Evolutionary conservation across 2,113 vertebrate species (phyloP).

Genomic region (Phocoena phocoena): DNA sequence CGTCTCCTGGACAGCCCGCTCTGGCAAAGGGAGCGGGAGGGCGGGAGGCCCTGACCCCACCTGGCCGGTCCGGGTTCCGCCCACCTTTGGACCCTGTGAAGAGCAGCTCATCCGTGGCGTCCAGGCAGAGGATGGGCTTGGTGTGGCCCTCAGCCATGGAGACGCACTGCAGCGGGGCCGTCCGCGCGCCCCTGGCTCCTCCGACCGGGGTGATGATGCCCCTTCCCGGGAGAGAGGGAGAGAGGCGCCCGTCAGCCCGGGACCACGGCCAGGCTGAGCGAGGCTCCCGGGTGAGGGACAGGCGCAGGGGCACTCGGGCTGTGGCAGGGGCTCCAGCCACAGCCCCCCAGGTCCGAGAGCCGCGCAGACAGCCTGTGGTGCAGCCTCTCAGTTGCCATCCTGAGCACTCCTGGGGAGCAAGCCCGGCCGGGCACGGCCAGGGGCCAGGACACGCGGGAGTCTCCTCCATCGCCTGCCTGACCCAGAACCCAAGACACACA

Average conservation of each 20-base stretch:
- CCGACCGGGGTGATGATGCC: slow-evolving; percentile 94
- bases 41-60: neutral
- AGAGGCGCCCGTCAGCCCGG: neutral
- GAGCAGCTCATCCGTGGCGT: slow-evolving; percentile 95
- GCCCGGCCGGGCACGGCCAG: neutral
- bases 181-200: slow-evolving; percentile 92
- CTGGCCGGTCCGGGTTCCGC: neutral
- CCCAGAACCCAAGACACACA: neutral
- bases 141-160: slow-evolving; percentile 96
- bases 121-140: slow-evolving; percentile 96
- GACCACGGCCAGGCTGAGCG: fast-evolving
- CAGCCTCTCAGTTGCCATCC: neutral
- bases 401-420: neutral
- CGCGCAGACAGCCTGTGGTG: fast-evolving
- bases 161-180: slow-evolving; percentile 94
- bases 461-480: neutral
- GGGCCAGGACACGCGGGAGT: neutral
- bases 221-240: slow-evolving; percentile 85
- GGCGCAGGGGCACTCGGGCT: neutral
- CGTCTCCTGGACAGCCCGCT: too few relatives aligned
- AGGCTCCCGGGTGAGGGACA: neutral
- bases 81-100: slow-evolving; percentile 97
- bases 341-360: neutral
- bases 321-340: neutral
- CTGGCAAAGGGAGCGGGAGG: too few relatives aligned